These are phyloP conservation scores for Baronia brevicornis DNA, from an alignment of 2,888 invertebrate species.

Conservation along the genomic window DNA sequence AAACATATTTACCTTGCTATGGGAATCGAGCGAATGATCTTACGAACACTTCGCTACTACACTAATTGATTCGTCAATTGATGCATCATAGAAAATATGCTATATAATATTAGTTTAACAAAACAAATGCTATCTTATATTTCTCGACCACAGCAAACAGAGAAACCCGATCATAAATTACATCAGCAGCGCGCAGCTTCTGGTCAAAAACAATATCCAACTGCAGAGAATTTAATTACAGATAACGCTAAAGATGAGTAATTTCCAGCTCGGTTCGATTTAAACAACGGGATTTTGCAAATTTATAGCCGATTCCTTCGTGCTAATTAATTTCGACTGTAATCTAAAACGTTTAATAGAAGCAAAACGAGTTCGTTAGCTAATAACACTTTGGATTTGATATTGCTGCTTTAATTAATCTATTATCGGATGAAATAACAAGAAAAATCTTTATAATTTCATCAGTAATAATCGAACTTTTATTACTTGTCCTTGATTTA, in stretches of 20 bases:
- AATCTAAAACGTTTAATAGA: slow-evolving; percentile 51
- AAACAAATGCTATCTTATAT: slow-evolving; percentile 10
- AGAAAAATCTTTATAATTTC: too few relatives aligned
- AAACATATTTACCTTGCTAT: too few relatives aligned
- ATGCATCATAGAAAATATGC: neutral
- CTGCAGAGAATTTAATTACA: slow-evolving; percentile 18
- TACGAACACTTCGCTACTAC: too few relatives aligned
- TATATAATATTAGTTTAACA: slow-evolving; percentile 2
- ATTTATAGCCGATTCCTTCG: slow-evolving; percentile 50
- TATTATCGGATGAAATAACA: too few relatives aligned
- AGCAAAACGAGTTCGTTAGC: slow-evolving; percentile 40
- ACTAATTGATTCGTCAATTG: too few relatives aligned
- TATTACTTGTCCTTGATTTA: neutral
- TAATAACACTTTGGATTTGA: slow-evolving; percentile 39
- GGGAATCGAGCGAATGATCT: too few relatives aligned
- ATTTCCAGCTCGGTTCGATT: slow-evolving; percentile 19
- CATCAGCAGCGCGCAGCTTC: slow-evolving; percentile 10
- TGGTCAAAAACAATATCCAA: slow-evolving; percentile 16
- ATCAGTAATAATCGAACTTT: too few relatives aligned
- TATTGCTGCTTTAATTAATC: slow-evolving; percentile 23
- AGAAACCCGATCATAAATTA: slow-evolving; percentile 11
- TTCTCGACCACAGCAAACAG: slow-evolving; percentile 7
- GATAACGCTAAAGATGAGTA: slow-evolving; percentile 16
- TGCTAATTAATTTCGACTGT: slow-evolving; percentile 58
- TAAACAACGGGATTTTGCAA: slow-evolving; percentile 27